phyloP scores from a whole-genome alignment of 2,888 invertebrate genomes.

The Metopia argyrocephala region DNA sequence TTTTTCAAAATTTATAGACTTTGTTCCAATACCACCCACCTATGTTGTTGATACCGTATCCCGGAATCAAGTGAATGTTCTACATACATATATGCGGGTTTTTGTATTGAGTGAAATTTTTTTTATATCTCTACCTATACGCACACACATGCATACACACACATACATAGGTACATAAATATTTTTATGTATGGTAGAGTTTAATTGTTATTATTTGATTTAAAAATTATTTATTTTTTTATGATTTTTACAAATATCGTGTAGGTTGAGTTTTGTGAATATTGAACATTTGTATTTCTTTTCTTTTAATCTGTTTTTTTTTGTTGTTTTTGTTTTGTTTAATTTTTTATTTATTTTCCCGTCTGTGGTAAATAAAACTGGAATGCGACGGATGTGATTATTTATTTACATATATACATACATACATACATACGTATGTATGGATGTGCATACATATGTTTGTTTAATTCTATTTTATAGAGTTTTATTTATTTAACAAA shows the following conservation, averaged over 20 bases:
- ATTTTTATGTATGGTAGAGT: too few relatives aligned
- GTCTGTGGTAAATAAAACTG: constrained; percentile 45
- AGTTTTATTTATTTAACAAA: too few relatives aligned
- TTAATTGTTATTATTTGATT: too few relatives aligned
- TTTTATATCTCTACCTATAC: too few relatives aligned
- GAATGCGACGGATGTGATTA: constrained; percentile 65
- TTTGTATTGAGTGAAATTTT: too few relatives aligned
- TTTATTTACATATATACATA: constrained; percentile 59
- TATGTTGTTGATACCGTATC: too few relatives aligned
- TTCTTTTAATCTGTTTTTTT: constrained; percentile 14
- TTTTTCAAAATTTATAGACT: too few relatives aligned
- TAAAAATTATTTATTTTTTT: constrained; percentile 41
- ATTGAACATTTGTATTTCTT: constrained; percentile 1
- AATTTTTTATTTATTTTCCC: constrained; percentile 38
- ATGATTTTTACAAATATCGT: constrained; percentile 9
- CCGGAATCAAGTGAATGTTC: too few relatives aligned
- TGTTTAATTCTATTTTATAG: background rate
- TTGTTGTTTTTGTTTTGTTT: constrained; percentile 37
- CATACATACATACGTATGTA: background rate
- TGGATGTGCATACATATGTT: background rate
- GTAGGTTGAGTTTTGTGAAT: constrained; percentile 39
- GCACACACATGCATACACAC: too few relatives aligned
- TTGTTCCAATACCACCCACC: too few relatives aligned
- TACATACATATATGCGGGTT: too few relatives aligned
- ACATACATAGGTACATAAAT: too few relatives aligned